Conservation (phyloP, 2,888 invertebrate genomes). For the Philereme vetulata region DNA sequence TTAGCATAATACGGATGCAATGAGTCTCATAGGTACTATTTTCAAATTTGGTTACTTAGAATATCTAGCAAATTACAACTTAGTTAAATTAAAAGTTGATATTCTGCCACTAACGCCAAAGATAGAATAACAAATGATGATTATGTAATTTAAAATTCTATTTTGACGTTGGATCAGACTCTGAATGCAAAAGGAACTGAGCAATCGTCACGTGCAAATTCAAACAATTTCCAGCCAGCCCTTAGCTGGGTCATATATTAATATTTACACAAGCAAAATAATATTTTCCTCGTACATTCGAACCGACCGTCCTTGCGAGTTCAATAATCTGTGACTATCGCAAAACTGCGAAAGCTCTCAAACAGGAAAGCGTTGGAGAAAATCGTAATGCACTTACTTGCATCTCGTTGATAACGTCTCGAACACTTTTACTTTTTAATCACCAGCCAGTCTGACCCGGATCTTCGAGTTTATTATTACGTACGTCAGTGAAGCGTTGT, state of each 20-base stretch:
- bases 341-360: constrained; percentile 42
- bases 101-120: neutral
- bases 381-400: constrained; percentile 65
- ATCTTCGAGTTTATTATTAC: constrained; percentile 54
- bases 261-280: constrained; percentile 24
- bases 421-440: constrained; percentile 70
- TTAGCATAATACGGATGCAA: too few species aligned
- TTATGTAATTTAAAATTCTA: neutral
- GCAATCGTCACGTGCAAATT: constrained; percentile 3
- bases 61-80: neutral
- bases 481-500: constrained; percentile 60
- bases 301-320: constrained; percentile 57
- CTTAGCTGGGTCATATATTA: constrained; percentile 26
- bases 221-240: constrained; percentile 19
- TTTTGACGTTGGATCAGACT: neutral
- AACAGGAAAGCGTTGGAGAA: constrained; percentile 45
- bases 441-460: constrained; percentile 62
- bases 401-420: constrained; percentile 51
- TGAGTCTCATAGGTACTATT: too few species aligned
- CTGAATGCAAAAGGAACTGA: constrained; percentile 28
- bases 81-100: neutral
- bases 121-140: neutral
- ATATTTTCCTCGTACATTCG: constrained; percentile 38
- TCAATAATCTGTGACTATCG: constrained; percentile 46
- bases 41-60: neutral